Evolutionary conservation across 92 coral and sea anemone genomes (phyloP), one percentile per base, ranked within the genome.

Genomic region (Galaxea fascicularis): DNA sequence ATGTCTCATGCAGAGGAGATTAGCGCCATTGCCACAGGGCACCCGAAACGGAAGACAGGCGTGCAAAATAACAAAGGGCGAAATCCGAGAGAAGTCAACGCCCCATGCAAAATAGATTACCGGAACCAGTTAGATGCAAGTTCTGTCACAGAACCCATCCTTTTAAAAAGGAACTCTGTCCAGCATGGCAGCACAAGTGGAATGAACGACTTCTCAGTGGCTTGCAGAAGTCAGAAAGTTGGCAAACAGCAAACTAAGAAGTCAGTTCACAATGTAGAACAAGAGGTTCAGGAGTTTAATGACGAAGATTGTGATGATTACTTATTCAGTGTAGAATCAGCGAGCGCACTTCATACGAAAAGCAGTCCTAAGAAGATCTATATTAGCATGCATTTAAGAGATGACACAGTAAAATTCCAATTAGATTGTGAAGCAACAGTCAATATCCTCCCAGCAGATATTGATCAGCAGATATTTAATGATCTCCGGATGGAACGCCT

Each of bases 241-340:
- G n/a, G n/a, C n/a, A n/a, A n/a, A n/a, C n/a, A n/a, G n/a, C n/a
- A n/a, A n/a, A n/a, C n/a, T n/a, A n/a, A n/a, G n/a, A n/a, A n/a
- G n/a, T n/a, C n/a, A n/a, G n/a, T n/a, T n/a, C n/a, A 49, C 15
- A 10, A 10, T 16, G 10, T 10, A 10, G 12, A 49, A 10, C 54
- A 49, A 16, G 54, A 10, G 15, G 0, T 0, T 49, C 12, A 49
- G 0, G 4, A 49, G 0, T 0, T 1, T 16, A 10, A 49, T 10
- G 0, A 65, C 75, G 27, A 41, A 58, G 52, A 9, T 72, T 4
- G 77, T 72, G 29, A 72, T 72, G 57, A 44, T 72, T 47, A 72
- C 44, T 46, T 44, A 41, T n/a, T 65, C 88, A 62, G 88, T 77
- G 85, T 41, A n/a, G n/a, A n/a, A n/a, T n/a, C n/a, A n/a, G n/a